Conservation (phyloP, 2,888 invertebrate genomes). For the Diabrotica balteata region DNA sequence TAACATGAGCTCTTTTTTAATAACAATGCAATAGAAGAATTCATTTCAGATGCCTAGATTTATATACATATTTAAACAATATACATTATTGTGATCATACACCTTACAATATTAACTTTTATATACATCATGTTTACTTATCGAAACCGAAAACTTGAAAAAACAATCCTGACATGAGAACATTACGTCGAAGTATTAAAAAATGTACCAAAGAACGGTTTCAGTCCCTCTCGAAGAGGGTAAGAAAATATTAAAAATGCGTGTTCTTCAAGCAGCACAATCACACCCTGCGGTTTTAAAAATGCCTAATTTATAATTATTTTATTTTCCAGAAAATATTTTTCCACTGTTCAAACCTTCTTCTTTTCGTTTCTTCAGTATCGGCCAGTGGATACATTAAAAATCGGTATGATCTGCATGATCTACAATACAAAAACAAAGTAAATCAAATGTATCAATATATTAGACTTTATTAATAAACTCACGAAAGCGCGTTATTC, state of each 20-base stretch:
- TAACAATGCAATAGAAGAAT: constrained; percentile 25
- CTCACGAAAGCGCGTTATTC: no score
- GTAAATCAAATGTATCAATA: no score
- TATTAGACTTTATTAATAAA: no score
- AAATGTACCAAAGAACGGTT: constrained; percentile 17
- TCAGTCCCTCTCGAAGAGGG: constrained; percentile 9
- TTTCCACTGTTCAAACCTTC: constrained; percentile 24
- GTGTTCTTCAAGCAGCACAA: constrained; percentile 38
- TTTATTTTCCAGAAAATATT: constrained; percentile 24
- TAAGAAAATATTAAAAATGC: constrained; percentile 32
- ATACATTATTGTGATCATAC: constrained; percentile 17
- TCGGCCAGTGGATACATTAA: constrained; percentile 50
- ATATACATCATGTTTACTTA: constrained; percentile 11
- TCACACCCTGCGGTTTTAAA: constrained; percentile 37
- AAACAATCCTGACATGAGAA: constrained; percentile 26
- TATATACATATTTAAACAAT: constrained; percentile 17
- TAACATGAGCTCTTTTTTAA: constrained; percentile 23
- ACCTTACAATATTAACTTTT: constrained; percentile 7
- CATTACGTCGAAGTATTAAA: constrained; percentile 12
- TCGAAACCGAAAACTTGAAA: constrained; percentile 12
- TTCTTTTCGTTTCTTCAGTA: constrained; percentile 28
- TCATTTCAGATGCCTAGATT: constrained; percentile 22
- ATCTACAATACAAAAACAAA: constrained; percentile 61
- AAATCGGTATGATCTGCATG: constrained; percentile 67
- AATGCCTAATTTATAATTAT: constrained; percentile 25